Conservation (phyloP, 2,113 vertebrate genomes). For the Lathamus discolor region DNA sequence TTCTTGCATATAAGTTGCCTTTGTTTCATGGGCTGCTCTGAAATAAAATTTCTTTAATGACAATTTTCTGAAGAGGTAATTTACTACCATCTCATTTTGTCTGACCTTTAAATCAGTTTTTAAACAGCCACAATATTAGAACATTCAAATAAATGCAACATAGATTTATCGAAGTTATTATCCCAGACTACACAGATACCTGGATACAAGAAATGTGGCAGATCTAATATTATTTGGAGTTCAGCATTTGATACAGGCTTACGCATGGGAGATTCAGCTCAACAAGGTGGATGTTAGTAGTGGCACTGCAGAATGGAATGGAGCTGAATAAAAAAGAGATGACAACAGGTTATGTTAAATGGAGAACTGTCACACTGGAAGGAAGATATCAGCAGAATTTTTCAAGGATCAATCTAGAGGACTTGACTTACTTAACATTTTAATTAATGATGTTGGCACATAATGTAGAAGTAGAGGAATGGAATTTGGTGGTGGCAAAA, state of each 20-base stretch:
- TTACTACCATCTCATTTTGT: constrained; percentile 19
- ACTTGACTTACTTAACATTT: constrained; percentile 28
- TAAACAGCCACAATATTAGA: neutral
- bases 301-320: neutral
- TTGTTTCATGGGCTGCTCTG: neutral
- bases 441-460: constrained; percentile 35
- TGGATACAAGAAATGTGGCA: neutral
- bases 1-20: neutral
- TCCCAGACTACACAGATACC: neutral
- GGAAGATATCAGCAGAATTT: constrained; percentile 12
- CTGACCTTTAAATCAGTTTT: constrained; percentile 47
- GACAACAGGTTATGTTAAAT: neutral
- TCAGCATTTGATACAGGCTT: neutral
- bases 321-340: neutral
- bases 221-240: neutral
- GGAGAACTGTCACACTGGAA: neutral
- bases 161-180: neutral
- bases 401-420: neutral
- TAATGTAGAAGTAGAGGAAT: constrained; percentile 10
- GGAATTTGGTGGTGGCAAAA: constrained; percentile 34
- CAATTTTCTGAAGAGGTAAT: constrained; percentile 21
- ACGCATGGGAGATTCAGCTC: neutral
- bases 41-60: constrained; percentile 12
- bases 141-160: neutral
- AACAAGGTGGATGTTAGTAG: neutral